phyloP scores from a whole-genome alignment of 1,140 invertebrate species.

The Vanessa tameamea region DNA sequence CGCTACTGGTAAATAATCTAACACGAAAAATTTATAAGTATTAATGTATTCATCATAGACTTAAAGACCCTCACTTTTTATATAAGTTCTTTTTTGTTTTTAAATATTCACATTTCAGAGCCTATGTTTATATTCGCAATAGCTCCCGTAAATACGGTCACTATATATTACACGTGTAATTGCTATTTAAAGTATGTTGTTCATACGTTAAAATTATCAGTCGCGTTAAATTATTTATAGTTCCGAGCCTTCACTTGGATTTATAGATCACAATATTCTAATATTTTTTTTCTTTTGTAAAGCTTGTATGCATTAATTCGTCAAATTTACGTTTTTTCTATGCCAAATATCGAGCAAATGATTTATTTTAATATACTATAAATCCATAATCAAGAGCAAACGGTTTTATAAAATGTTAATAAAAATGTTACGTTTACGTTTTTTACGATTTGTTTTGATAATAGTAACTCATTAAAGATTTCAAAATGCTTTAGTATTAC shows the following conservation, averaged over 20 bases:
- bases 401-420: neutral
- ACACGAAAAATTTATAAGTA: neutral
- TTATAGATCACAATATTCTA: neutral
- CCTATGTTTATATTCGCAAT: neutral
- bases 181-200: neutral
- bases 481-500: neutral
- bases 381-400: neutral
- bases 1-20: neutral
- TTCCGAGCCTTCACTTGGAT: neutral
- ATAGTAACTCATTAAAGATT: no score
- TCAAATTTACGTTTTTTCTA: no score
- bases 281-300: neutral
- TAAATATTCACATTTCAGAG: neutral
- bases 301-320: no score
- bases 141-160: neutral
- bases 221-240: neutral
- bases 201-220: conserved; percentile 2
- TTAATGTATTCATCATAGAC: neutral
- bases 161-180: neutral
- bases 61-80: no score
- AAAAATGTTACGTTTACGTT: neutral
- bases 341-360: neutral
- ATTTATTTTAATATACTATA: neutral
- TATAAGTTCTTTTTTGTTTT: no score
- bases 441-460: no score